A percentile compares a stretch with the other conserved stretches of the same genome.
These are phyloP conservation scores for Cremastinae sp. DNA, from an alignment of 2,888 invertebrate genomes.

Conservation along the genomic window DNA sequence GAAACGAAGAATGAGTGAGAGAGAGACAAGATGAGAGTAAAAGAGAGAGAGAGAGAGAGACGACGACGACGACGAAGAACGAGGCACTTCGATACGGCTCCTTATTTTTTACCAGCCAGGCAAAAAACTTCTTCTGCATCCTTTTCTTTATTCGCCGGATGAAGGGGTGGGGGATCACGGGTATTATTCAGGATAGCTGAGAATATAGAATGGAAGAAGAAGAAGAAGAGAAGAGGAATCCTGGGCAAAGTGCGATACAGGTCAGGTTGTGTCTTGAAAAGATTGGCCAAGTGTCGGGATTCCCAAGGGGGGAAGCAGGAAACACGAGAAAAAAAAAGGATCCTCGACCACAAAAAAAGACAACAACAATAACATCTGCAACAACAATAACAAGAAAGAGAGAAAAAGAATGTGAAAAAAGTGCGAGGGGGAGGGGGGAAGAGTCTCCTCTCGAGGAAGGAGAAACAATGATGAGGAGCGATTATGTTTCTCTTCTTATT, in stretches of 20 bases:
- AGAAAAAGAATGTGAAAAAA: no score
- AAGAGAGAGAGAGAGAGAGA: constrained; percentile 1
- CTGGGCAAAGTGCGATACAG: constrained; percentile 24
- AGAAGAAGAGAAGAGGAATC: constrained; percentile 4
- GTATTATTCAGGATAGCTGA: constrained; percentile 43
- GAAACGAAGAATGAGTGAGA: neutral
- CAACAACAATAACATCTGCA: no score
- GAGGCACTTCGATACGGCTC: constrained; percentile 39
- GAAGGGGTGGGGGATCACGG: constrained; percentile 36
- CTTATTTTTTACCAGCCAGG: constrained; percentile 37
- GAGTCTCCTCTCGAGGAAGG: no score
- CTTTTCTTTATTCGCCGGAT: constrained; percentile 52
- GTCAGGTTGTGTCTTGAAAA: constrained; percentile 27
- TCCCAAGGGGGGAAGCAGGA: neutral
- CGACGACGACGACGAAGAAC: constrained; percentile 18
- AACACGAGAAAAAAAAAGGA: no score
- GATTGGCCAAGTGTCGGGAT: constrained; percentile 37
- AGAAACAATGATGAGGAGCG: no score
- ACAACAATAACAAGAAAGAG: no score
- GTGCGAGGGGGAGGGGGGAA: no score
- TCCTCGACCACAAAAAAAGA: no score
- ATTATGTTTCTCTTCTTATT: constrained; percentile 5
- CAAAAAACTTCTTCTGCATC: constrained; percentile 51
- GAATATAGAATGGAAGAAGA: neutral
- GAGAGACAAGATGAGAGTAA: no score